Percentiles rank a stretch among this genome's conserved stretches.
Evolutionary conservation across 2,113 vertebrate species (phyloP).

Genomic region (Mohoua ochrocephala): DNA sequence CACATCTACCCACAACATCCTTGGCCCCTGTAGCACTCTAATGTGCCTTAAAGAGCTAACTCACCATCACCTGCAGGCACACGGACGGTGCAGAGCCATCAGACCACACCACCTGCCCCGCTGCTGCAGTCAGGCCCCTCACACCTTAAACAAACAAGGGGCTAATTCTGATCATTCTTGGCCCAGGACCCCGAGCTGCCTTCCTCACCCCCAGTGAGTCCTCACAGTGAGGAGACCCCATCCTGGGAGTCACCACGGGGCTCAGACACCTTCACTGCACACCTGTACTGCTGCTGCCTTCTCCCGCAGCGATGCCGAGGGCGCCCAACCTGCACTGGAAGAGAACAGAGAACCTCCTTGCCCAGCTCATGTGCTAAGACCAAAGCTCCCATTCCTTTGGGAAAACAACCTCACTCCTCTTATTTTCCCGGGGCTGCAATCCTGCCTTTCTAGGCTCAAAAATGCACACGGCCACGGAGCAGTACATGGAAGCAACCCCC

Average conservation of each 20-base stretch:
- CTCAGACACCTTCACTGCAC: neutral
- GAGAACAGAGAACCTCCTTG: neutral
- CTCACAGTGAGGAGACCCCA: neutral
- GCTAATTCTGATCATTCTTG: neutral
- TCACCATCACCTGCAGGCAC: neutral
- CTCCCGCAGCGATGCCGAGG: fast-evolving
- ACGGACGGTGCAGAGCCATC: neutral
- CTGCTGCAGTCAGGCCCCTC: neutral
- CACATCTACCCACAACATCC: neutral
- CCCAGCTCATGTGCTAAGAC: fast-evolving
- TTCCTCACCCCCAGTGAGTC: neutral
- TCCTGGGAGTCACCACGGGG: fast-evolving
- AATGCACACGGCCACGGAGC: fast-evolving
- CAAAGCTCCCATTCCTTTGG: neutral
- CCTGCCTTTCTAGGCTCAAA: neutral
- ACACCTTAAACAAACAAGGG: neutral
- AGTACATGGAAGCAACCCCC: fast-evolving
- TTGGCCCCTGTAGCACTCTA: fast-evolving
- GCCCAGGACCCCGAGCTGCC: fast-evolving
- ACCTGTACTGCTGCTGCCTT: neutral
- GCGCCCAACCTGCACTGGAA: fast-evolving
- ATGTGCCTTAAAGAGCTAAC: no score
- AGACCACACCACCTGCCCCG: neutral
- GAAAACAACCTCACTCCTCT: fast-evolving
- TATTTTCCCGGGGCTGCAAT: neutral